Evolutionary conservation across 2,113 vertebrate genomes (phyloP).

Genomic region (Onychostruthus taczanowskii): DNA sequence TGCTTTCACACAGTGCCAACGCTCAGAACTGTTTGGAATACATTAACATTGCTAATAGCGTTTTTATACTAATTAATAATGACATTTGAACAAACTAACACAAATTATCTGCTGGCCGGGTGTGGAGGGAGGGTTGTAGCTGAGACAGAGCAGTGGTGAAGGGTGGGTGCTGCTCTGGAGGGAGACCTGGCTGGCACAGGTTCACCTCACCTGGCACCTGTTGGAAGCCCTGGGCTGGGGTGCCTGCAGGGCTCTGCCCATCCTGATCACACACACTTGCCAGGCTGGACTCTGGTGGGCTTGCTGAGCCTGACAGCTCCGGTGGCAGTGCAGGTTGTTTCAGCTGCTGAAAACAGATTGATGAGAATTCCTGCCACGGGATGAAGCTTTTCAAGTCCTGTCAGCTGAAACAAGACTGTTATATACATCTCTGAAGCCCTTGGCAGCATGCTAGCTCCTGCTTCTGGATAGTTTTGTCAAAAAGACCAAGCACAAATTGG

Average conservation of each 20-base stretch:
- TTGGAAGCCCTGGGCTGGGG: background rate
- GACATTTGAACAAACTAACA: conserved; percentile 34
- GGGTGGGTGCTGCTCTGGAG: background rate
- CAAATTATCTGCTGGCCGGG: background rate
- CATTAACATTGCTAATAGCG: conserved; percentile 35
- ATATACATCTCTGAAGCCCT: background rate
- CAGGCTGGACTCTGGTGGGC: background rate
- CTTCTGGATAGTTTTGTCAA: background rate
- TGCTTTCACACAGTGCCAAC: background rate
- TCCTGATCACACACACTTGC: background rate
- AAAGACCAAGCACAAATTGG: background rate
- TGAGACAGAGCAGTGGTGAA: background rate
- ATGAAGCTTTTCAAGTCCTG: background rate
- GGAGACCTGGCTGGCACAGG: background rate
- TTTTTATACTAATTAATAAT: conserved; percentile 53
- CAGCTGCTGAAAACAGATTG: background rate
- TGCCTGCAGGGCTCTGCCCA: background rate
- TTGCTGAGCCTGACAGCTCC: background rate
- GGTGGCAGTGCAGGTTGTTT: background rate
- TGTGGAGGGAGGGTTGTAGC: background rate
- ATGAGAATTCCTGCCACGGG: background rate
- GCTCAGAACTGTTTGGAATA: conserved; percentile 23
- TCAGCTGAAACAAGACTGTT: background rate
- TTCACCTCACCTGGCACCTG: background rate
- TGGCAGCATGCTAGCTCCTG: background rate